Evolutionary conservation across 2,113 vertebrate species (phyloP), one percentile per base, ranked within the genome.

Genomic region (Galbula dea): DNA sequence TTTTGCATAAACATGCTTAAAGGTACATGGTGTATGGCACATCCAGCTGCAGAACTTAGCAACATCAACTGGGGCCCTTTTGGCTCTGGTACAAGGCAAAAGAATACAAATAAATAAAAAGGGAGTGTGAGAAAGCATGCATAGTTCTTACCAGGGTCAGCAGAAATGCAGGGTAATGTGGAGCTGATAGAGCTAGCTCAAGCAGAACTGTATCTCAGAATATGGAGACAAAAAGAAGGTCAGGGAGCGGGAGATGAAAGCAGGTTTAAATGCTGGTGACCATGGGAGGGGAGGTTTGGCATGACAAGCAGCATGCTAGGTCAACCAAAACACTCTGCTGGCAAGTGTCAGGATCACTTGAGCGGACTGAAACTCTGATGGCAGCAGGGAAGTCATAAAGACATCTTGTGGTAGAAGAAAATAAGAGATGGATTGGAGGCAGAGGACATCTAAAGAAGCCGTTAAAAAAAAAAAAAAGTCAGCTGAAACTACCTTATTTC

Each of bases 121-220:
- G 48, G 66, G 54, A 88, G 71, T 9, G 57, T 55, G 80, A 75
- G 55, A 85, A 94, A 92, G 84, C 74, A 66, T 45, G 78, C 52
- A 34, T 11, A 63, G 75, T 54, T 89, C 91, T 88, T 54, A 24
- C 27, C 10, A 21, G 71, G 93, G 78, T 94, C 89, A 94, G 96
- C 91, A 95, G 67, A 94, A 93, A 61, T 0, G 3, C 52, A 52
- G 66, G 72, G 83, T 76, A 91, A 83, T 1, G 48, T 2, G 4
- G 87, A 65, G 81, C 87, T 94, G 94, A n/a, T 81, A 72, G 67
- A 88, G 67, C 19, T 6, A 63, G 61, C 69, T 78, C 61, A 10
- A 45, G 74, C 21, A 58, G 46, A 94, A 65, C 41, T 43, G 59
- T 73, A 52, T 22, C 11, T 63, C 89, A 36, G 18, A 52, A 63